Evolutionary conservation across 1,140 invertebrate genomes (phyloP), one percentile per base, ranked within the genome.

Genomic region (Oscheius sp.): DNA sequence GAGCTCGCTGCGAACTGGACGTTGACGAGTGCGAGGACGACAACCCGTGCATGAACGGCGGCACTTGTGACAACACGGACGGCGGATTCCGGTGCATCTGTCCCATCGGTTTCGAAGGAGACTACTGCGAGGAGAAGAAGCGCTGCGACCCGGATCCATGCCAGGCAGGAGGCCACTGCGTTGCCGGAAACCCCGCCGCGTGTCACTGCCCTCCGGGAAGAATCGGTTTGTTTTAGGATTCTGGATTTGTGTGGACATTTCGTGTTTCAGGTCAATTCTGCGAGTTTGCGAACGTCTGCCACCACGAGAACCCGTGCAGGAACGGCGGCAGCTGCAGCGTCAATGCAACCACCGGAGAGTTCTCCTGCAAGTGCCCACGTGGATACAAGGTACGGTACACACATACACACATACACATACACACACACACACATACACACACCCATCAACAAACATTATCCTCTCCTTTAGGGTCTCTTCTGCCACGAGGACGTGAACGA

Each of bases 401-500:
- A 55, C 23, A 13, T 7, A 55, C 28, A 7, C 7, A 7, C 28
- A 4, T 13, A 23, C 31, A n/a, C n/a, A n/a, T n/a, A n/a, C n/a
- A n/a, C n/a, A n/a, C n/a, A n/a, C n/a, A n/a, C n/a, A n/a, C n/a
- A n/a, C n/a, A n/a, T n/a, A n/a, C n/a, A n/a, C n/a, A n/a, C n/a
- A n/a, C n/a, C n/a, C n/a, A n/a, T n/a, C n/a, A n/a, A n/a, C n/a
- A n/a, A n/a, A n/a, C n/a, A n/a, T n/a, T n/a, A n/a, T n/a, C n/a
- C n/a, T n/a, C n/a, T n/a, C n/a, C 31, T 63, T 63, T 70, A 89
- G 65, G 94, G 94, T 15, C 79, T 84, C 15, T 88, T 90, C 77
- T 97, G 94, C 86, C 90, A 93, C 74, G 86, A 87, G 20, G 93
- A 95, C 85, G 92, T 95, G 75, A 90, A 95, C 86, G 94, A 96